Evolutionary conservation across 53 echinoderm and acorn worm genomes (phyloP).

Genomic region (Hippasteria phrygiana): DNA sequence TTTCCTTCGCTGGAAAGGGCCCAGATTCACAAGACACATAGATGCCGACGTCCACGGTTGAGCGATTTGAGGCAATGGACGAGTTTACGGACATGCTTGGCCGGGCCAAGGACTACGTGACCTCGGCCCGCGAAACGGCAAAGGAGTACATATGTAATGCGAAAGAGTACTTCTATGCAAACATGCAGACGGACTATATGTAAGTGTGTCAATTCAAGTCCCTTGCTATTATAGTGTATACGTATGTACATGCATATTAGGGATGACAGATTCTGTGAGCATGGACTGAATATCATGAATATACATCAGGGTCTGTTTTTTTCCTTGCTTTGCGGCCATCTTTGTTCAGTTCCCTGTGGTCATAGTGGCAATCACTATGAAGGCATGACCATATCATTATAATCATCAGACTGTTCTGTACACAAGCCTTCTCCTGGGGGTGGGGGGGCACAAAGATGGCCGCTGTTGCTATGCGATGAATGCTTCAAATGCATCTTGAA

Average conservation of each 20-base stretch:
- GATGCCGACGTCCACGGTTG: slow-evolving; percentile 58
- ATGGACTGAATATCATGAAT: background rate
- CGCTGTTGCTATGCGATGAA: background rate
- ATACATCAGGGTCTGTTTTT: background rate
- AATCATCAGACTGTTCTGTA: background rate
- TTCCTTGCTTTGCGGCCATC: background rate
- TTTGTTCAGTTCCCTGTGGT: background rate
- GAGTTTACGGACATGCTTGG: slow-evolving; percentile 84
- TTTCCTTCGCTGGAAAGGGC: background rate
- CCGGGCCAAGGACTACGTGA: slow-evolving; percentile 91
- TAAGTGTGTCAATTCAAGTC: slow-evolving; percentile 65
- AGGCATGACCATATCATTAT: background rate
- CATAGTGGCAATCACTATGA: background rate
- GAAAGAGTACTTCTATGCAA: slow-evolving; percentile 99
- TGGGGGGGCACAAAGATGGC: background rate
- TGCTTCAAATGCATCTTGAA: background rate
- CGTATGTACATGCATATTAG: no score
- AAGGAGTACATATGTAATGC: slow-evolving; percentile 99
- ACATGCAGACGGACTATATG: slow-evolving; percentile 96
- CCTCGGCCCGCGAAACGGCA: slow-evolving; percentile 87
- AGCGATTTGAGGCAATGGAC: slow-evolving; percentile 73
- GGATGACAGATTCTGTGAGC: background rate
- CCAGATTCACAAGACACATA: background rate
- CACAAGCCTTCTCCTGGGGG: no score
- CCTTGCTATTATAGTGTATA: background rate